A percentile compares a stretch with the other conserved stretches of the same genome.
These are phyloP conservation scores for Hydrotaea cyrtoneurina DNA, from an alignment of 2,888 invertebrate genomes.

Conservation along the genomic window DNA sequence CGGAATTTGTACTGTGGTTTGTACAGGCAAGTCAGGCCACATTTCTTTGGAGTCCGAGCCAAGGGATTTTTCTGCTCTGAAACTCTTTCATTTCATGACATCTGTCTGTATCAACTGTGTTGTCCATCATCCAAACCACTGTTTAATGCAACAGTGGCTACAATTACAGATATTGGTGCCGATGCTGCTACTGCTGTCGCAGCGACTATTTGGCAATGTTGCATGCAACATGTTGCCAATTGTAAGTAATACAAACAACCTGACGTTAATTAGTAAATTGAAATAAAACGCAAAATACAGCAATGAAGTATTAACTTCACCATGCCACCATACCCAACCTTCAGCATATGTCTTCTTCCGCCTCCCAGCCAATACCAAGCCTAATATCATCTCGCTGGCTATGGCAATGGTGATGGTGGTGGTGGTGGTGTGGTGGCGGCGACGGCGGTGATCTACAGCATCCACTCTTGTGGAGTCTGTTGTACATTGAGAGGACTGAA, in stretches of 20 bases:
- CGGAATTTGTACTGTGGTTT: no score
- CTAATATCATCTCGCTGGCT: not conserved
- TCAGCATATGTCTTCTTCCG: slow-evolving; percentile 17
- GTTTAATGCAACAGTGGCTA: slow-evolving; percentile 40
- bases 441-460: not conserved
- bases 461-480: slow-evolving; percentile 10
- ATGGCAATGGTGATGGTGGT: not conserved
- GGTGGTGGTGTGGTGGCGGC: slow-evolving; percentile 10
- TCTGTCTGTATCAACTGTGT: no score
- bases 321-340: slow-evolving; percentile 33
- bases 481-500: slow-evolving; percentile 11
- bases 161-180: slow-evolving; percentile 66
- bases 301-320: slow-evolving; percentile 41
- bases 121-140: not conserved
- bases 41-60: no score
- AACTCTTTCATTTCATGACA: no score
- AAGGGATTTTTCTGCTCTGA: no score
- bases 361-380: slow-evolving; percentile 40
- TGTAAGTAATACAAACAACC: slow-evolving; percentile 72
- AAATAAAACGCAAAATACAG: slow-evolving; percentile 57
- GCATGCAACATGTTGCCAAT: slow-evolving; percentile 69
- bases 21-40: no score
- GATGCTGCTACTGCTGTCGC: slow-evolving; percentile 67
- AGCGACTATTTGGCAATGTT: slow-evolving; percentile 49
- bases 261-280: slow-evolving; percentile 77